Evolutionary conservation across 2,888 invertebrate species (phyloP).

Genomic region (Xanthia togata): DNA sequence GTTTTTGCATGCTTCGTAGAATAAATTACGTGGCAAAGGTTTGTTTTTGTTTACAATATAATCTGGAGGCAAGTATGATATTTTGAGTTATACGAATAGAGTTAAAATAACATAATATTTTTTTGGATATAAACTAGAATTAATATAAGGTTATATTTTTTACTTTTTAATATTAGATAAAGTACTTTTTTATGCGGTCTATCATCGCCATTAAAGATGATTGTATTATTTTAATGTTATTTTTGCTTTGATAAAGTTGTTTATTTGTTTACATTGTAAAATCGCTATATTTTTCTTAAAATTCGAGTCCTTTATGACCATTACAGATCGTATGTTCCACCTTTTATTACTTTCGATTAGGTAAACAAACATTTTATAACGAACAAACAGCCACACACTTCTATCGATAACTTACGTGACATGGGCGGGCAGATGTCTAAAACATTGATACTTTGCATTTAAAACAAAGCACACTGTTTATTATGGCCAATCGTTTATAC

Average conservation of each 20-base stretch:
- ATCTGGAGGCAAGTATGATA: not conserved
- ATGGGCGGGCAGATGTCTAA: slow-evolving; percentile 51
- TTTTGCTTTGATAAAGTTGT: not conserved
- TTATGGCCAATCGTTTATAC: slow-evolving; percentile 23
- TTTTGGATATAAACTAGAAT: not conserved
- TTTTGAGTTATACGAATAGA: not conserved
- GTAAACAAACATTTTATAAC: slow-evolving; percentile 10
- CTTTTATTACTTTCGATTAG: not conserved
- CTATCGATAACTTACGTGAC: not conserved
- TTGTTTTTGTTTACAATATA: not conserved
- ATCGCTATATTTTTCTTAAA: no score
- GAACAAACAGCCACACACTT: slow-evolving; percentile 36
- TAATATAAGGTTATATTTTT: no score
- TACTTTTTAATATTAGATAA: not conserved
- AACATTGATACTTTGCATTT: slow-evolving; percentile 29
- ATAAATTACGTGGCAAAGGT: not conserved
- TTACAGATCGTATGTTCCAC: not conserved
- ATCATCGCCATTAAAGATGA: no score
- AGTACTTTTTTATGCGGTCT: no score
- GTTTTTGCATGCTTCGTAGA: not conserved
- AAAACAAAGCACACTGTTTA: slow-evolving; percentile 31
- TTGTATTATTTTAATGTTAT: not conserved
- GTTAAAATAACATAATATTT: not conserved
- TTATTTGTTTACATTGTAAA: not conserved
- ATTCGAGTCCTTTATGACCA: no score